Conservation (phyloP, 2,113 vertebrate genomes). For the Athene noctua region DNA sequence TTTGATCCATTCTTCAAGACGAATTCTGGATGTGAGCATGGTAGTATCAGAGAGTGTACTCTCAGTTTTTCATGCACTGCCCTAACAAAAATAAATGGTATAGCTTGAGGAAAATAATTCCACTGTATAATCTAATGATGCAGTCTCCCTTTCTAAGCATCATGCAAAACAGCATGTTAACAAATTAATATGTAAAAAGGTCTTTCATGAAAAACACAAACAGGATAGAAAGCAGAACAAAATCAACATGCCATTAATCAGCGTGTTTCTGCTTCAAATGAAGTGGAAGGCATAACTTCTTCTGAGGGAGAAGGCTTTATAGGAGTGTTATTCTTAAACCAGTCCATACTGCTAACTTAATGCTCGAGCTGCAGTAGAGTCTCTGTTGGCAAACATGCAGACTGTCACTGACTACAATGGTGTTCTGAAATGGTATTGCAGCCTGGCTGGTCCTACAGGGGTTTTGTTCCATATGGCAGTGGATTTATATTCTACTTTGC, state of each 20-base stretch:
- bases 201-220: background rate
- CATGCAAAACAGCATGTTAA: background rate
- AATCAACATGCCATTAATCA: background rate
- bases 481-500: background rate
- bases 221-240: background rate
- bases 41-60: background rate
- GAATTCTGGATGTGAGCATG: background rate
- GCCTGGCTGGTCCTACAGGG: too few relatives aligned
- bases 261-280: background rate
- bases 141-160: background rate
- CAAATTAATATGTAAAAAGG: background rate
- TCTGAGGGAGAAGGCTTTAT: background rate
- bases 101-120: background rate
- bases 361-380: background rate
- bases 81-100: background rate
- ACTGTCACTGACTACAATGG: accelerated
- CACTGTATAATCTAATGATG: background rate
- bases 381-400: background rate
- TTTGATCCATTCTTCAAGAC: background rate
- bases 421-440: background rate
- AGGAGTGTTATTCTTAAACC: background rate
- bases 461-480: background rate
- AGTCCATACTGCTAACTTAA: background rate
- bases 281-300: background rate
- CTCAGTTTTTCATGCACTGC: background rate